These are phyloP conservation scores for Malacoraja senta DNA, from an alignment of 2,797 vertebrate genomes.

Conservation along the genomic window DNA sequence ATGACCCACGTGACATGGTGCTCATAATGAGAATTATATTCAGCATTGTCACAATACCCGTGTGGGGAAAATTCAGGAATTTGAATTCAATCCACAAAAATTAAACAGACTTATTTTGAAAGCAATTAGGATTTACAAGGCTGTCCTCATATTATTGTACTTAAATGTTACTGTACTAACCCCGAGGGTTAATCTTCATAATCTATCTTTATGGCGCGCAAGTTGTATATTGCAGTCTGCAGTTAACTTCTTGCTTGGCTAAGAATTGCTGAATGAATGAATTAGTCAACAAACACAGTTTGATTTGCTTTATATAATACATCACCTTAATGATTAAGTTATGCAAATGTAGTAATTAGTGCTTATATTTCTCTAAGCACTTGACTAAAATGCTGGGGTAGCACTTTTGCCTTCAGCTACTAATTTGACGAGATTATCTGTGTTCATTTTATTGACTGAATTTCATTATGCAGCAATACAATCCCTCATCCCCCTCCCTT, in stretches of 20 bases:
- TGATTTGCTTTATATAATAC: slow-evolving; percentile 58
- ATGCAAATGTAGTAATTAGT: slow-evolving; percentile 92
- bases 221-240: slow-evolving; percentile 44
- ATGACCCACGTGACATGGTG: not conserved
- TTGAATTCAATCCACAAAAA: not conserved
- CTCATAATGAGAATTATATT: not conserved
- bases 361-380: slow-evolving; percentile 57
- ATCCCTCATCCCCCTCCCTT: slow-evolving; percentile 42
- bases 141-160: slow-evolving; percentile 43
- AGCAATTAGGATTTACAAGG: not conserved
- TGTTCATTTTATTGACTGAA: slow-evolving; percentile 39
- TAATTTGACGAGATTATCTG: slow-evolving; percentile 38
- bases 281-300: slow-evolving; percentile 49
- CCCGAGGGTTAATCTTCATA: slow-evolving; percentile 27
- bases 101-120: not conserved
- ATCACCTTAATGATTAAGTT: slow-evolving; percentile 88
- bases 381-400: slow-evolving; percentile 52
- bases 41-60: not conserved
- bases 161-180: slow-evolving; percentile 60
- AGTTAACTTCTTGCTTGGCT: slow-evolving; percentile 49
- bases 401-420: slow-evolving; percentile 37
- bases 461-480: slow-evolving; percentile 43
- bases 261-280: slow-evolving; percentile 54
- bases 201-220: slow-evolving; percentile 30
- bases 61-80: not conserved